Percentiles rank a stretch among this genome's conserved stretches.
Conservation (phyloP, 2,797 vertebrate genomes). For the Protonibea diacanthus region DNA sequence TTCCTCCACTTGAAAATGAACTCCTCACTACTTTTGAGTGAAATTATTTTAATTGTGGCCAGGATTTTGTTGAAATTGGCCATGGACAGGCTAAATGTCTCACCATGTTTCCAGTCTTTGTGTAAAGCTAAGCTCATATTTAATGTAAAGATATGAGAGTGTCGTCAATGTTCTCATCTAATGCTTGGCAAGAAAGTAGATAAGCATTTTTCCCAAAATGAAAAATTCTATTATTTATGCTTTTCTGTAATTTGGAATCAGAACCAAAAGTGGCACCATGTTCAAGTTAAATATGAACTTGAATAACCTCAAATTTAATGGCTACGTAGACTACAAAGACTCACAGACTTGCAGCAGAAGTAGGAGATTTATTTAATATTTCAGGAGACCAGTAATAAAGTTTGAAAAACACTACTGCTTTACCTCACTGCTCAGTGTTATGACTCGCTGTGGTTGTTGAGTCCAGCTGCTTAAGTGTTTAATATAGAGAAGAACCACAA, state of each 20-base stretch:
- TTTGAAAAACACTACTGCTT: constrained; percentile 50
- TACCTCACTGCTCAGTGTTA: constrained; percentile 48
- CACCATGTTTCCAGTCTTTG: background rate
- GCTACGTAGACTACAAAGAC: background rate
- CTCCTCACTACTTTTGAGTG: background rate
- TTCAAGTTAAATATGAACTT: background rate
- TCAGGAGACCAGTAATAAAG: constrained; percentile 53
- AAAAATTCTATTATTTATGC: background rate
- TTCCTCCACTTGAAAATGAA: background rate
- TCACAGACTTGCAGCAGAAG: constrained; percentile 25
- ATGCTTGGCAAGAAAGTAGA: background rate
- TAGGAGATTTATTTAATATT: constrained; percentile 52
- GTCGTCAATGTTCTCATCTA: background rate
- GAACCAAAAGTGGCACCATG: background rate
- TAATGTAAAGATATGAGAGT: background rate
- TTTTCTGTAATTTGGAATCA: background rate
- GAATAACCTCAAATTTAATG: background rate
- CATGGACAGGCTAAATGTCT: no score
- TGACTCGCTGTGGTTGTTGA: constrained; percentile 47
- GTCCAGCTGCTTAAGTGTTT: constrained; percentile 73
- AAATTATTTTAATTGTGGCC: background rate
- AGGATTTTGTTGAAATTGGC: background rate
- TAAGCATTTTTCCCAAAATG: background rate
- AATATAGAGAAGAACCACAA: constrained; percentile 64
- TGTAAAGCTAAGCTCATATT: background rate